Base-by-base conservation (phyloP, 2,888 invertebrate genomes). In the Apamea crenata region DNA sequence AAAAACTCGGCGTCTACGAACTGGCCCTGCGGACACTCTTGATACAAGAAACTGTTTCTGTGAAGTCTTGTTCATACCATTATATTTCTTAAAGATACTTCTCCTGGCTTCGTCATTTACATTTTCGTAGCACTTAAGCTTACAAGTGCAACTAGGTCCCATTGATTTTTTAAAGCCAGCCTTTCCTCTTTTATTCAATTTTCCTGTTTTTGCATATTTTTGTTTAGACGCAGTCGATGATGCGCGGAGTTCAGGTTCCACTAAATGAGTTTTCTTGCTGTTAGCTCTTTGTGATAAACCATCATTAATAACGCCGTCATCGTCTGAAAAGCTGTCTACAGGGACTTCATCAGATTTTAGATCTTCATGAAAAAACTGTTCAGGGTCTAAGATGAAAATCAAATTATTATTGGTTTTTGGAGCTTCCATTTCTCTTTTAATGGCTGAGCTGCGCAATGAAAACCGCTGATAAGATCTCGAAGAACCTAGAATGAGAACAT, bases 11-110 rank as follows among this genome's bases (percentile, higher is more conserved):
- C 29, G 56, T 50, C 80, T 79, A 21, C 47, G 47, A 50, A 78
- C 69, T n/a, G 80, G 78, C 10, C 25, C 59, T 50, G 29, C 50
- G n/a, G 16, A 47, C 29, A 78, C 61, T 80, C 69, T 80, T 50
- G 68, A 68, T 61, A 63, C 29, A n/a, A 78, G 18, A 32, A 69
- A 78, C 29, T 80, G 61, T n/a, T 25, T 69, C 36, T 69, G 80
- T 61, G 18, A 32, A 16, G 10, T 32, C 6, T 21, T 29, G 10
- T n/a, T 69, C 78, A 80, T 78, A 16, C 61, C 50, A 32, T 50
- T 0, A 53, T 69, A 78, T 21, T 50, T 25, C 10, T 61, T 50
- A 40, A 69, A 78, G 18, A 78, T 61, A 12, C 14, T 29, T 1
- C 7, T n/a, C 21, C 78, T 80, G 25, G 47, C 12, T 50, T 61